Percentiles rank a stretch among this genome's conserved stretches.
phyloP scores from a whole-genome alignment of 2,888 invertebrate genomes.

The Drosophila paranaensis region DNA sequence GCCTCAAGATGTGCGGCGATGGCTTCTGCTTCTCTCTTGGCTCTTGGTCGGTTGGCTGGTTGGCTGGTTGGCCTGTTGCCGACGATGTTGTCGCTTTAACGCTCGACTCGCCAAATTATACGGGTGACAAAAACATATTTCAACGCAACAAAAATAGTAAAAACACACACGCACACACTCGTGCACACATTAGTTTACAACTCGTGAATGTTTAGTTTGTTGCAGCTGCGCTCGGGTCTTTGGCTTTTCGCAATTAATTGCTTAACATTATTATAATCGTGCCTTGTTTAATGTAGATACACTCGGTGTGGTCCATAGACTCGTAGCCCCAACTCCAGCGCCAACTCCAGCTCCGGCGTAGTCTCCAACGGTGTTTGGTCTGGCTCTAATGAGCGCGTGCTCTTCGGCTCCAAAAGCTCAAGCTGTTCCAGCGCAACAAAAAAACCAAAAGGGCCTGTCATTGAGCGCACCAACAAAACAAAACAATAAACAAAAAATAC shows the following conservation, averaged over 20 bases:
- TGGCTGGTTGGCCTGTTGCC: slow-evolving; percentile 32
- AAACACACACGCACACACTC: slow-evolving; percentile 26
- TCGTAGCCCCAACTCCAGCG: slow-evolving; percentile 10
- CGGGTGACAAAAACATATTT: slow-evolving; percentile 81
- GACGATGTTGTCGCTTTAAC: slow-evolving; percentile 77
- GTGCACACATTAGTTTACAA: slow-evolving; percentile 46
- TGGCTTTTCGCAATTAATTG: slow-evolving; percentile 75
- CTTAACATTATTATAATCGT: slow-evolving; percentile 77
- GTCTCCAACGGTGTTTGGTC: slow-evolving; percentile 40
- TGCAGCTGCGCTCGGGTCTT: slow-evolving; percentile 63
- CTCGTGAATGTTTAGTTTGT: slow-evolving; percentile 51
- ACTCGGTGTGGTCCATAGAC: slow-evolving; percentile 61
- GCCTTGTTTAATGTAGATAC: slow-evolving; percentile 72
- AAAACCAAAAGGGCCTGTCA: slow-evolving; percentile 70
- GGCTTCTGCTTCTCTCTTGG: slow-evolving; percentile 19
- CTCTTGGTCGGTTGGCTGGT: slow-evolving; percentile 2
- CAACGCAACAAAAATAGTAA: slow-evolving; percentile 59
- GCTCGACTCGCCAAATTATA: slow-evolving; percentile 74
- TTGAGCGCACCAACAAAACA: slow-evolving; percentile 34
- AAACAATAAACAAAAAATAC: slow-evolving; percentile 29
- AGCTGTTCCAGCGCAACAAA: slow-evolving; percentile 60
- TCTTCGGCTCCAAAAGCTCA: slow-evolving; percentile 59
- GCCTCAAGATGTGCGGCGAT: slow-evolving; percentile 66
- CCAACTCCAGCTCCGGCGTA: slow-evolving; percentile 17
- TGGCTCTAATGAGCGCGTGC: slow-evolving; percentile 77